Evolutionary conservation across 2,888 invertebrate species (phyloP).

Genomic region (Hypsopygia costalis): DNA sequence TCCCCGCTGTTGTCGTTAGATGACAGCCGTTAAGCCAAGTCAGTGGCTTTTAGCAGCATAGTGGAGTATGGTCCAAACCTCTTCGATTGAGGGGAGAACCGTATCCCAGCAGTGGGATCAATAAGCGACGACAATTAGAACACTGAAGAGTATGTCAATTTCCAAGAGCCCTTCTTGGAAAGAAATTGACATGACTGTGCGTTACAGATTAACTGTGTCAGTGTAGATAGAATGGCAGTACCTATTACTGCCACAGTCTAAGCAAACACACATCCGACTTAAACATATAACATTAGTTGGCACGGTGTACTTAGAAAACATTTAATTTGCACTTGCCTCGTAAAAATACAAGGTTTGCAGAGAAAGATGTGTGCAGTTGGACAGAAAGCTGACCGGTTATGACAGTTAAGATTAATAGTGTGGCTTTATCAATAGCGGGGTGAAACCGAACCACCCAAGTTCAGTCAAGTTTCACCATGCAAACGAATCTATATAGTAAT

Average conservation of each 20-base stretch:
- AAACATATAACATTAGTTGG: background rate
- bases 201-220: background rate
- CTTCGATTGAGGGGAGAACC: too few relatives aligned
- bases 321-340: background rate
- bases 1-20: too few relatives aligned
- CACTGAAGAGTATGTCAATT: background rate
- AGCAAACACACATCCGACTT: background rate
- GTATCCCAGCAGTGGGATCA: too few relatives aligned
- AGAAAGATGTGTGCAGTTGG: background rate
- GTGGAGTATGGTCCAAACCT: too few relatives aligned
- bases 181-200: too few relatives aligned
- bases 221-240: too few relatives aligned
- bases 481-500: background rate
- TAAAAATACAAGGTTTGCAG: background rate
- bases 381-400: background rate
- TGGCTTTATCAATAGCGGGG: background rate
- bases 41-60: too few relatives aligned
- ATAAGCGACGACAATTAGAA: too few relatives aligned
- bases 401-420: background rate
- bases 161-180: too few relatives aligned
- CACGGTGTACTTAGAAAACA: background rate
- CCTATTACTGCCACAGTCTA: too few relatives aligned
- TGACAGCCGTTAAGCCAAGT: too few relatives aligned
- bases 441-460: background rate
- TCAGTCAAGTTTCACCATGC: background rate